A percentile compares a stretch with the other conserved stretches of the same genome.
phyloP scores from a whole-genome alignment of 2,797 vertebrate species.

The Chelon auratus region DNA sequence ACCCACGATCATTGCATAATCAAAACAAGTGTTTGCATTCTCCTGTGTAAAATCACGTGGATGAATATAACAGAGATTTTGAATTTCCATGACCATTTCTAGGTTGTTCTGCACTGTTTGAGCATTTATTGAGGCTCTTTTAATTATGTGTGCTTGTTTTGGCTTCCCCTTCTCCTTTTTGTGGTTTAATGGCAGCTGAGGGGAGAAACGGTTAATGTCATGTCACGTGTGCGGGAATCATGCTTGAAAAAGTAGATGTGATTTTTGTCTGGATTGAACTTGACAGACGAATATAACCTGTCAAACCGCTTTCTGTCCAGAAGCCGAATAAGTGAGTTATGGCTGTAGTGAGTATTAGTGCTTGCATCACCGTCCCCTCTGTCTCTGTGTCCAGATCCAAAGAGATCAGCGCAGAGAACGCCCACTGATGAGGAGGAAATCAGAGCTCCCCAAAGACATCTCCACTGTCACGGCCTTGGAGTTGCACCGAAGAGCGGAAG shows the following conservation, averaged over 20 bases:
- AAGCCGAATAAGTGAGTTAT: not conserved
- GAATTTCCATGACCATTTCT: too few species aligned
- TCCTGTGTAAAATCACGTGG: too few species aligned
- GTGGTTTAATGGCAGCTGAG: too few species aligned
- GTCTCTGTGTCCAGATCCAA: conserved; percentile 80
- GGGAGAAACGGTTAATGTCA: too few species aligned
- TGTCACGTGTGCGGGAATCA: not conserved
- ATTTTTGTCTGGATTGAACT: too few species aligned
- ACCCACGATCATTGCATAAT: too few species aligned
- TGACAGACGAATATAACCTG: not conserved
- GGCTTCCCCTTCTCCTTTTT: too few species aligned
- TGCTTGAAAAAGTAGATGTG: not conserved
- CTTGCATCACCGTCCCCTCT: not conserved
- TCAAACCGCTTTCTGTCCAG: not conserved
- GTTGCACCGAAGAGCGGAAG: conserved; percentile 94
- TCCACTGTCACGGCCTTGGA: conserved; percentile 97
- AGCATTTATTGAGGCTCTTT: too few species aligned
- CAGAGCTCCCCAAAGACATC: conserved; percentile 97
- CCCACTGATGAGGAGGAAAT: conserved; percentile 94
- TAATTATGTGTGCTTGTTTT: too few species aligned
- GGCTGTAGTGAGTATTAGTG: not conserved
- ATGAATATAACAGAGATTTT: too few species aligned
- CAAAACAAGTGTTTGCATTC: too few species aligned
- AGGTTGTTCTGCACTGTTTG: too few species aligned
- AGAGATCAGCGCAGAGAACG: conserved; percentile 93